Base-by-base conservation (phyloP, 2,888 invertebrate species). In the Agonopterix subpropinquella region DNA sequence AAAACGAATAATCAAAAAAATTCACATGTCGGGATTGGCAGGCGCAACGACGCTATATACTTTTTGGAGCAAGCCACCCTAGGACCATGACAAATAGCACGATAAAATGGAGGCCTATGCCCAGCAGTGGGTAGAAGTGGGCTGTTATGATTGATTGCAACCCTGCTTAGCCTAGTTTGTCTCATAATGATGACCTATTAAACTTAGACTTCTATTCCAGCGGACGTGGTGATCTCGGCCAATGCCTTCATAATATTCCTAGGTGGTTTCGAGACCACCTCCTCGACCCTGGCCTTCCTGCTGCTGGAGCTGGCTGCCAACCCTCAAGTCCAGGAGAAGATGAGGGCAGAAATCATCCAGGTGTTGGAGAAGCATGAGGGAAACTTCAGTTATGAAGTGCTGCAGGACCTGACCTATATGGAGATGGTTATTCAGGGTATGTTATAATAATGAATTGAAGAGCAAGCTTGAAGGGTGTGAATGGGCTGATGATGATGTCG, bases 181-280 rank as follows among this genome's bases (percentile, higher is more conserved):
- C 15, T 15, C 1, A 1, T 15, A 13, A 13, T 13, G 13, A 13
- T 13, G 1, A 13, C 2, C 4, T 5, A 28, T 28, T 28, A 1
- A 28, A 28, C 28, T 28, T 28, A 5, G 28, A 28, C 28, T 28
- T 28, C 10, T n/a, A 39, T 48, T 68, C 35, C 73, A 90, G 90
- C 89, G 4, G 86, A 90, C 55, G 89, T 89, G 76, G 82, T 87
- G 51, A 88, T 90, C 64, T 84, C 89, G 39, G 90, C 91, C 0
- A 90, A 91, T 49, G 89, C 90, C 0, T 89, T 90, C 57, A 88
- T 91, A 47, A 91, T 92, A 56, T 91, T 91, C 65, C 73, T 89
- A 8, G 92, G 91, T 0, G 92, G 91, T 0, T 92, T 89, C 63
- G 92, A 92, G 69, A 92, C 91, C 4, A 90, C 91, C 0, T 90